phyloP scores from a whole-genome alignment of 2,797 vertebrate genomes.

The Capromys pilorides region DNA sequence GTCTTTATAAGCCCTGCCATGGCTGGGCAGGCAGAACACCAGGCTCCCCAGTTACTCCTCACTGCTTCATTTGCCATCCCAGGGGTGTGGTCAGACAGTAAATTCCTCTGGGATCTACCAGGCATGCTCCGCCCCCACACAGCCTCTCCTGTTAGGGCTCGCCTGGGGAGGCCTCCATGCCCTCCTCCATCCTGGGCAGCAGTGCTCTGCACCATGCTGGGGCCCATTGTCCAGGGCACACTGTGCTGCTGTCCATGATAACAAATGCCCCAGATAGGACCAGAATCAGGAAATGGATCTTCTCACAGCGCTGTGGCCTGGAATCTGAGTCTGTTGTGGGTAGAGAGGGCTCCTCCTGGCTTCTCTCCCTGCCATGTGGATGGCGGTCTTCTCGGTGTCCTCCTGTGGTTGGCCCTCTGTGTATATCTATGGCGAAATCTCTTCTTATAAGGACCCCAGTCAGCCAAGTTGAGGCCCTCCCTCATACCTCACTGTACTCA shows the following conservation, averaged over 20 bases:
- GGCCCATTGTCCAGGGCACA: too few relatives aligned
- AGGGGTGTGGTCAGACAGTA: background rate
- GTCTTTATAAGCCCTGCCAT: background rate
- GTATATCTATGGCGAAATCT: background rate
- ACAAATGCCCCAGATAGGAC: background rate
- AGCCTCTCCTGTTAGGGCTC: background rate
- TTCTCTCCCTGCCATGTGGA: background rate
- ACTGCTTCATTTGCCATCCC: background rate
- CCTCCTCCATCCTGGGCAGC: too few relatives aligned
- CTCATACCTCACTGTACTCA: too few relatives aligned
- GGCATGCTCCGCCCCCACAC: background rate
- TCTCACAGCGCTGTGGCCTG: too few relatives aligned
- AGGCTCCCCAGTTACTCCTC: too few relatives aligned
- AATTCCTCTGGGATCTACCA: background rate
- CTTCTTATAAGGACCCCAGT: background rate
- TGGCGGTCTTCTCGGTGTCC: accelerated
- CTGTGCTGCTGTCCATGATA: background rate
- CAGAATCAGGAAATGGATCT: background rate
- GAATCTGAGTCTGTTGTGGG: accelerated
- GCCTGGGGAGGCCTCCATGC: too few relatives aligned
- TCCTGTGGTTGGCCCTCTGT: accelerated
- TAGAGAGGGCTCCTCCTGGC: background rate
- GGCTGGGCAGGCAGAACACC: background rate
- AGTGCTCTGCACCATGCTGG: background rate
- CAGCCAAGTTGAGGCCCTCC: background rate